Evolutionary conservation across 2,888 invertebrate species (phyloP), one percentile per base, ranked within the genome.

Genomic region (Phyllotreta cruciferae): DNA sequence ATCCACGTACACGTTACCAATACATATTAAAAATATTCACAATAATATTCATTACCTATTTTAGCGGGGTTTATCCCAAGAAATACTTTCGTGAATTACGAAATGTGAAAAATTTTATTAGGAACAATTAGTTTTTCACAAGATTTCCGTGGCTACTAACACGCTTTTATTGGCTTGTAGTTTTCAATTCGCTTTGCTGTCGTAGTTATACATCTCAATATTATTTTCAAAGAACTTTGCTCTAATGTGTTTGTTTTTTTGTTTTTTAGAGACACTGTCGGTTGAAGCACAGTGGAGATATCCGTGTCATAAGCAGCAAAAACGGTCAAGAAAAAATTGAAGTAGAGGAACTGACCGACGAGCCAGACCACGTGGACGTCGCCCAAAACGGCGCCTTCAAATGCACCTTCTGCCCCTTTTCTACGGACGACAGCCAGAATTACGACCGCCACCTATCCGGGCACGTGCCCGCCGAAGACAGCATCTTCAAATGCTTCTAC

Each of bases 361-460:
- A 80, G 62, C 77, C 79, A 1, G 79, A 80, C 62, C 79, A 79
- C 70, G 67, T 77, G n/a, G 80, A 81, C 65, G 71, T 79, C 2
- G 70, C 72, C n/a, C 80, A 80, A 71, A 71, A 72, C n/a, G 81
- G 81, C 54, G 72, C 75, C 13, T 78, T 77, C 73, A 81, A 80
- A 64, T 93, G 93, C 75, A 84, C 85, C 35, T 86, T 89, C 67
- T 93, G 93, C 78, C 93, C 93, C 0, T 93, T 87, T 78, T 86
- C 85, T 66, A 85, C 86, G 39, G 82, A 84, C 66, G 85, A 87
- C 72, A 83, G 86, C 62, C 82, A 84, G 52, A 82, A 84, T 54
- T 84, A 91, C 66, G 83, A 87, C 44, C 81, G 83, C 24, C 92
- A 93, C 78, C 81, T 88, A 70, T 85, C 87, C 64, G 88, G 90